A percentile compares a stretch with the other conserved stretches of the same genome.
Conservation (phyloP, 2,888 invertebrate species). For the Cabera pusaria region DNA sequence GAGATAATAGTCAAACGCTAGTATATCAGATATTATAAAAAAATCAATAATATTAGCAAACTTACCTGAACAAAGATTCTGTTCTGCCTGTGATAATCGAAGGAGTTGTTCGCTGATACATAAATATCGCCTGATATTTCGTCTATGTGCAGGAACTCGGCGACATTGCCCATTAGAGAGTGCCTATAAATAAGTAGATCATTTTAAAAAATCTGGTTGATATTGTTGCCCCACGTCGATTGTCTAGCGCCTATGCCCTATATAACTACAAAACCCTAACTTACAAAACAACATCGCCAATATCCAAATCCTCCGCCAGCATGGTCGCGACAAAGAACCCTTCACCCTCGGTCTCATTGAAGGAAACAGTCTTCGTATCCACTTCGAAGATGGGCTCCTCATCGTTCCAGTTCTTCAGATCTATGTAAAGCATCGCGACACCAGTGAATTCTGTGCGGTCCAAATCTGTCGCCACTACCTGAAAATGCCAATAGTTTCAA, state of each 20-base stretch:
- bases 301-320: constrained; percentile 84
- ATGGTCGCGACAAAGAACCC: constrained; percentile 78
- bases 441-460: constrained; percentile 52
- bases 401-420: constrained; percentile 87
- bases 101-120: constrained; percentile 77
- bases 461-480: constrained; percentile 67
- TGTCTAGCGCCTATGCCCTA: too few relatives aligned
- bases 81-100: constrained; percentile 85
- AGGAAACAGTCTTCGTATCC: constrained; percentile 51
- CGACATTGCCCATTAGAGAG: constrained; percentile 76
- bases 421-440: constrained; percentile 68
- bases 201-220: too few relatives aligned
- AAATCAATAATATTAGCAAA: constrained; percentile 5
- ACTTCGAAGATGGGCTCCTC: constrained; percentile 85
- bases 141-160: constrained; percentile 73
- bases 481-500: too few relatives aligned
- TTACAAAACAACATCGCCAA: constrained; percentile 83
- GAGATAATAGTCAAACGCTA: too few relatives aligned
- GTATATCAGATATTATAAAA: too few relatives aligned
- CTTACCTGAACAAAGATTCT: constrained; percentile 78
- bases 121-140: constrained; percentile 80
- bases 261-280: too few relatives aligned
- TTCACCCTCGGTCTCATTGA: constrained; percentile 82
- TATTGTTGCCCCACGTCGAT: too few relatives aligned
- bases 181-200: constrained; percentile 69